These are phyloP conservation scores for Genyomyrus donnyi DNA, from an alignment of 2,113 vertebrate species.

Conservation along the genomic window DNA sequence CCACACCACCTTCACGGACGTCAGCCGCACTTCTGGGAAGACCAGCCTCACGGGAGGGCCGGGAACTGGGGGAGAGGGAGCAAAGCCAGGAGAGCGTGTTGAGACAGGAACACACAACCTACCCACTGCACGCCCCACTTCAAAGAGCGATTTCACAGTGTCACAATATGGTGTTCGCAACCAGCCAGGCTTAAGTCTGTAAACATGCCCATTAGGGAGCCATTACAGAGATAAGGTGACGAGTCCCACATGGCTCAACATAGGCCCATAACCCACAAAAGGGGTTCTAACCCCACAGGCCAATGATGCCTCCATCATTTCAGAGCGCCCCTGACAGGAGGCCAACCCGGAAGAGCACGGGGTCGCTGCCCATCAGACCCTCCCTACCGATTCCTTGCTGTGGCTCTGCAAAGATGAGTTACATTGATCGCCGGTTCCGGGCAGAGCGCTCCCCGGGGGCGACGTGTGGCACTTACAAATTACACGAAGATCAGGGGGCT, in stretches of 20 bases:
- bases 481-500: neutral
- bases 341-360: neutral
- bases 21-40: constrained; percentile 85
- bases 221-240: neutral
- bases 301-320: neutral
- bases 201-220: neutral
- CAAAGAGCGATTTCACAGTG: neutral
- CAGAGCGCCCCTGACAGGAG: constrained; percentile 7
- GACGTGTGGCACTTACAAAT: neutral
- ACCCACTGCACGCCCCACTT: neutral
- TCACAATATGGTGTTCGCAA: neutral
- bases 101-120: neutral
- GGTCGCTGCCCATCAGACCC: neutral
- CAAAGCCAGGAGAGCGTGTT: neutral
- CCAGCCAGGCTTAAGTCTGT: neutral
- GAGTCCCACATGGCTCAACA: neutral
- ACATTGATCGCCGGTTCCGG: neutral
- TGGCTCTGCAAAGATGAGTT: neutral
- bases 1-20: constrained; percentile 80
- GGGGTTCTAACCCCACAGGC: neutral
- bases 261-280: neutral
- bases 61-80: constrained; percentile 61
- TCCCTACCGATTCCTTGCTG: neutral
- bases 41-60: constrained; percentile 79
- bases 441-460: neutral